Evolutionary conservation across 1,140 invertebrate species (phyloP).

Genomic region (Cotesia typhae): DNA sequence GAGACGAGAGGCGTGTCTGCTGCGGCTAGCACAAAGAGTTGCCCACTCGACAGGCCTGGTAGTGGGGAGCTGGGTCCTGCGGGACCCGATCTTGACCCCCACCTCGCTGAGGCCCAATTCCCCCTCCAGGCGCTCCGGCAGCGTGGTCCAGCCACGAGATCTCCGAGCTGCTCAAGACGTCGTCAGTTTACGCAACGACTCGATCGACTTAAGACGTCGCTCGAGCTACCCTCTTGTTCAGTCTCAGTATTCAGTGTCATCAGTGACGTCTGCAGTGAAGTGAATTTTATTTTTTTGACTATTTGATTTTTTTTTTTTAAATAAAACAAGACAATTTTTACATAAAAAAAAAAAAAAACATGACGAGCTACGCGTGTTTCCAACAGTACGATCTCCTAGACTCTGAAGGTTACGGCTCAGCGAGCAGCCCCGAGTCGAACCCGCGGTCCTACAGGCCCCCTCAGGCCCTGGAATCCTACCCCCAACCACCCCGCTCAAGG

Average conservation of each 20-base stretch:
- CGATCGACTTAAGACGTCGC: conserved; percentile 50
- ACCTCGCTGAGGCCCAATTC: conserved; percentile 34
- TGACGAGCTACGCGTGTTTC: conserved; percentile 57
- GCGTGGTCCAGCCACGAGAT: conserved; percentile 65
- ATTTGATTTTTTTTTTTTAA: neutral
- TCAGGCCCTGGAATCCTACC: conserved; percentile 49
- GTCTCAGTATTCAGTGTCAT: conserved; percentile 19
- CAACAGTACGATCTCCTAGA: conserved; percentile 60
- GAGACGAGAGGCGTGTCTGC: conserved; percentile 56
- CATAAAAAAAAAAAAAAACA: conserved; percentile 30
- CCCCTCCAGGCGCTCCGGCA: conserved; percentile 54
- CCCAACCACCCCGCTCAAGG: conserved; percentile 56
- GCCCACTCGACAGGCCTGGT: conserved; percentile 48
- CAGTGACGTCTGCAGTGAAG: neutral
- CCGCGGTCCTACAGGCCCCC: conserved; percentile 47
- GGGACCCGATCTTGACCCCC: conserved; percentile 9
- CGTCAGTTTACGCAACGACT: conserved; percentile 62
- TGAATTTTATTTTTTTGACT: neutral
- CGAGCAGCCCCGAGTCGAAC: conserved; percentile 61
- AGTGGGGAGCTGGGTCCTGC: conserved; percentile 31
- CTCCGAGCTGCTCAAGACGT: conserved; percentile 41
- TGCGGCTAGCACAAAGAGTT: conserved; percentile 60
- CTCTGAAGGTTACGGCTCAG: conserved; percentile 61
- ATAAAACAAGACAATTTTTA: neutral
- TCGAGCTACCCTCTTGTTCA: conserved; percentile 41